phyloP scores from a whole-genome alignment of 2,113 vertebrate genomes.

The Entomyzon cyanotis region DNA sequence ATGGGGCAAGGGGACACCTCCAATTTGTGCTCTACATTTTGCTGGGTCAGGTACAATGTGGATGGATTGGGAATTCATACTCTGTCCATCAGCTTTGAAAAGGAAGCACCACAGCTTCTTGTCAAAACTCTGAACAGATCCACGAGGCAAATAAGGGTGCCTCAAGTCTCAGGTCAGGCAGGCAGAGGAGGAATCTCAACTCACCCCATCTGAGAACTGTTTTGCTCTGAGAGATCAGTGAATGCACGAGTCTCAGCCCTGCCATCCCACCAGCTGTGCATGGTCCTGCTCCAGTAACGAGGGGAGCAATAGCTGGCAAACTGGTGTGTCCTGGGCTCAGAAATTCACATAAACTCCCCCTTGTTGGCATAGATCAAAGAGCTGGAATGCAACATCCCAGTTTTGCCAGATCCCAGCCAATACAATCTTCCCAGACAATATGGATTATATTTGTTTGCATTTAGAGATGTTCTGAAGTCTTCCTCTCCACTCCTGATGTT shows the following conservation, averaged over 20 bases:
- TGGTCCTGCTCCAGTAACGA: background rate
- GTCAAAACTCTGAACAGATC: background rate
- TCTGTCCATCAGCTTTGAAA: background rate
- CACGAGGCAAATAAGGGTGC: background rate
- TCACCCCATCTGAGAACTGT: accelerated
- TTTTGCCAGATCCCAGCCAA: background rate
- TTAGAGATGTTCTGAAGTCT: background rate
- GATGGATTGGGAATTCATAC: background rate
- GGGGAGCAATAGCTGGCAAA: background rate
- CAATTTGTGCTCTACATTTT: background rate
- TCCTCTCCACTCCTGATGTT: background rate
- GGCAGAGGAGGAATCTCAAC: background rate
- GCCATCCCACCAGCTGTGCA: background rate
- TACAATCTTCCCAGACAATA: background rate
- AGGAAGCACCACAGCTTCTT: background rate
- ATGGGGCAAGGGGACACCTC: background rate
- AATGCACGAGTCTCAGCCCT: background rate
- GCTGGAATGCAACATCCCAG: background rate
- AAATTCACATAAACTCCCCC: background rate
- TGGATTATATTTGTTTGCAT: background rate
- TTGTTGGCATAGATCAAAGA: background rate
- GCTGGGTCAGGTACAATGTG: background rate
- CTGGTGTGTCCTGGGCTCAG: background rate
- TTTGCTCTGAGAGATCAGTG: background rate
- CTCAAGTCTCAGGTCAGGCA: background rate